Conservation (phyloP, 2,888 invertebrate species). For the Heliconius erato region DNA sequence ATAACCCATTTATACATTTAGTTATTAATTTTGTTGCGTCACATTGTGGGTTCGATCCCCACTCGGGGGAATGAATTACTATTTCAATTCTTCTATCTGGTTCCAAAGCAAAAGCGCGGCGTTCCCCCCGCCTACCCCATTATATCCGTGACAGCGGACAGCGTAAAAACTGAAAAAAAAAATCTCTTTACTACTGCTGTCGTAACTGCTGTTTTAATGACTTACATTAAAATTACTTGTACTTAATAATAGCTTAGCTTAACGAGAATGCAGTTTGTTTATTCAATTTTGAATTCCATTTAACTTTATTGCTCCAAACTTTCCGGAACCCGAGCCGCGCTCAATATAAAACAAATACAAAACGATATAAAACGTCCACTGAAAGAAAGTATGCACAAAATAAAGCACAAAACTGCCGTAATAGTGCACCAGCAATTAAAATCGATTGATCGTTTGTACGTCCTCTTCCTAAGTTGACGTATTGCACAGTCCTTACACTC, state of each 20-base stretch:
- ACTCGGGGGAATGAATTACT: too few relatives aligned
- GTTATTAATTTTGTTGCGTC: too few relatives aligned
- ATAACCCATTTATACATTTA: too few relatives aligned
- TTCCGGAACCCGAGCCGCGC: constrained; percentile 30
- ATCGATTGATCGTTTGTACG: constrained; percentile 43
- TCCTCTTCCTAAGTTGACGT: constrained; percentile 34
- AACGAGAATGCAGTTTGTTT: constrained; percentile 19
- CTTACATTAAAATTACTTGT: background rate
- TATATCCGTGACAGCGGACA: too few relatives aligned
- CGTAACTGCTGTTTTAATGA: background rate
- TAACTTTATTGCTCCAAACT: constrained; percentile 36
- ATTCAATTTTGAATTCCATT: constrained; percentile 38
- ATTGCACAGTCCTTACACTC: too few relatives aligned
- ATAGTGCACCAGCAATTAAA: constrained; percentile 45
- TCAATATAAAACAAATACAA: too few relatives aligned
- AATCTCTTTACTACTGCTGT: background rate
- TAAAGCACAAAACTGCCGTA: constrained; percentile 40
- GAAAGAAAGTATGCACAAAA: constrained; percentile 39
- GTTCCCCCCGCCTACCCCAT: too few relatives aligned
- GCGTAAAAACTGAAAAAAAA: constrained; percentile 29
- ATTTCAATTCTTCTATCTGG: too few relatives aligned
- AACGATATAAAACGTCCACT: constrained; percentile 47
- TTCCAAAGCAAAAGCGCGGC: too few relatives aligned
- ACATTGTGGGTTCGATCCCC: too few relatives aligned
- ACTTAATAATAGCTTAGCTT: constrained; percentile 10